Evolutionary conservation across 2,888 invertebrate species (phyloP).

Genomic region (Himalopsyche japonica): DNA sequence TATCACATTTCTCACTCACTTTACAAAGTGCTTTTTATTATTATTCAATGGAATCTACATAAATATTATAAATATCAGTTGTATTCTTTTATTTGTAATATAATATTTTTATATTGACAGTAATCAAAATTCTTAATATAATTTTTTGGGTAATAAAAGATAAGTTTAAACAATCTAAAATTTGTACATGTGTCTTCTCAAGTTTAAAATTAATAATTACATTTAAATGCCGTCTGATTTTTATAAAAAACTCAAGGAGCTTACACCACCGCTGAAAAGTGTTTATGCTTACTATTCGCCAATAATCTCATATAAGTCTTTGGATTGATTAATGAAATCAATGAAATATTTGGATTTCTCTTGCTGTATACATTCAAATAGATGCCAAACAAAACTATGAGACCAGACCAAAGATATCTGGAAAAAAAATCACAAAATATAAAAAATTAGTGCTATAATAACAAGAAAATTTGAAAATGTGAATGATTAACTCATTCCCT

Average conservation of each 20-base stretch:
- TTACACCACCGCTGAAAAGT: constrained; percentile 36
- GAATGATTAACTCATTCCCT: no score
- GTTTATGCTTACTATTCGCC: constrained; percentile 23
- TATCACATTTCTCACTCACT: no score
- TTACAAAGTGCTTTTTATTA: no score
- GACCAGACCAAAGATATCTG: constrained; percentile 89
- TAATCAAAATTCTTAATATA: no score
- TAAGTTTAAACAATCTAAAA: no score
- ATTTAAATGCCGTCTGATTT: not conserved
- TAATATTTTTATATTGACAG: no score
- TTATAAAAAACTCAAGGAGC: not conserved
- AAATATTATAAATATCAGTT: no score
- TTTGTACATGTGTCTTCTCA: no score
- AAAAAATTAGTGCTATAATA: not conserved
- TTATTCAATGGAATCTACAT: no score
- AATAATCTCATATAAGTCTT: constrained; percentile 43
- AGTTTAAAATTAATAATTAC: no score
- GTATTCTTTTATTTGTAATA: no score
- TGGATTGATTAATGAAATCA: constrained; percentile 46
- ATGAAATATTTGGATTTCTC: constrained; percentile 53
- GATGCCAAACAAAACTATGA: constrained; percentile 86
- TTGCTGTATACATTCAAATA: constrained; percentile 94
- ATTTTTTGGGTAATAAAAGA: no score
- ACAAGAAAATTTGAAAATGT: not conserved
- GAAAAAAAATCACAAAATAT: constrained; percentile 46